Evolutionary conservation across 2,113 vertebrate genomes (phyloP).

Genomic region (Perca schrenkii): DNA sequence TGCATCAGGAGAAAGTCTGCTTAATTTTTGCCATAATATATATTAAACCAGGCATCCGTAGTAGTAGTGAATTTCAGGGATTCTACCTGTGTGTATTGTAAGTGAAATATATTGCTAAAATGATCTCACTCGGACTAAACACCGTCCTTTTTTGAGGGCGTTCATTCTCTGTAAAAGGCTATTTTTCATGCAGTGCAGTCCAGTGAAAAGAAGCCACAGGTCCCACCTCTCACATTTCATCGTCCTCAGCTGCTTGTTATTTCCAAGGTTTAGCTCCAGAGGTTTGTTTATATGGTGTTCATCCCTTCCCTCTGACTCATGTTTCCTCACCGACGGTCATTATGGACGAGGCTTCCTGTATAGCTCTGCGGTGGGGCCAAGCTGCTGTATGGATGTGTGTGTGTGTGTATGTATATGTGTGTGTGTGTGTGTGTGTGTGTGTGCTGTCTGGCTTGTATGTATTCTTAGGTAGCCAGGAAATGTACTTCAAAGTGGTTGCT

Average conservation of each 20-base stretch:
- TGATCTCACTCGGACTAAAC: constrained; percentile 33
- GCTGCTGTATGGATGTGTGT: constrained; percentile 8
- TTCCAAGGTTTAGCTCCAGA: constrained; percentile 16
- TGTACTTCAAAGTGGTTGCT: neutral
- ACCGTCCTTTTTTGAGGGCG: constrained; percentile 10
- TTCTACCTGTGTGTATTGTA: neutral
- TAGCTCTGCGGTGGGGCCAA: constrained; percentile 43
- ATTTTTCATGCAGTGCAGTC: neutral
- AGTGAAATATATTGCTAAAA: neutral
- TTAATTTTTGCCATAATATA: too few relatives aligned
- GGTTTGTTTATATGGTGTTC: constrained; percentile 63
- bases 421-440: too few relatives aligned
- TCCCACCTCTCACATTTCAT: constrained; percentile 32
- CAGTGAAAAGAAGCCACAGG: neutral
- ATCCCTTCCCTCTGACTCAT: constrained; percentile 56
- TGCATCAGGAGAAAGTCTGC: too few relatives aligned
- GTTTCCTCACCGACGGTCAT: constrained; percentile 51
- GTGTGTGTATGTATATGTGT: neutral
- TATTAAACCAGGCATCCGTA: too few relatives aligned
- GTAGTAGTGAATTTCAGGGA: too few relatives aligned
- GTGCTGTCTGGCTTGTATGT: neutral
- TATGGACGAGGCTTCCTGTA: constrained; percentile 43
- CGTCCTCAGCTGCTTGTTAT: constrained; percentile 49
- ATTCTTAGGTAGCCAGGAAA: constrained; percentile 1
- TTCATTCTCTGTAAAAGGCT: neutral